Evolutionary conservation across 2,888 invertebrate species (phyloP).

Genomic region (Nemoura dubitans): DNA sequence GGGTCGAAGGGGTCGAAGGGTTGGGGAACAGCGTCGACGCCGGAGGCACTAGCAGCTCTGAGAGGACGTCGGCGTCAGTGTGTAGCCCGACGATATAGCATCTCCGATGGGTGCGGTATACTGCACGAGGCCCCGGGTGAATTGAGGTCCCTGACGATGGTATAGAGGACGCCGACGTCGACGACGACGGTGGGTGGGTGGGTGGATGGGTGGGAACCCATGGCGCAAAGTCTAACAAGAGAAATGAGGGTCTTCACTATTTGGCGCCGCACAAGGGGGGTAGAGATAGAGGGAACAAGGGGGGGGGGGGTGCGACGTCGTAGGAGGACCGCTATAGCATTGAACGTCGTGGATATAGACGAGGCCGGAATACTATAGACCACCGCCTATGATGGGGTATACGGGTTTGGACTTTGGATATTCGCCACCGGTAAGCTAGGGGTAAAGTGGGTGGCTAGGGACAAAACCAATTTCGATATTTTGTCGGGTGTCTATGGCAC

Average conservation of each 20-base stretch:
- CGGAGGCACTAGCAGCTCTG: neutral
- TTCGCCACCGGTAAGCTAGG: neutral
- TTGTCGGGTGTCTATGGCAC: neutral
- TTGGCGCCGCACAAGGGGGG: no score
- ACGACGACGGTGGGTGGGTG: constrained; percentile 42
- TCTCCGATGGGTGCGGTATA: neutral
- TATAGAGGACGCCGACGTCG: neutral
- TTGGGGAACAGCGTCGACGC: neutral
- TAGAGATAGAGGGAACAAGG: constrained; percentile 41
- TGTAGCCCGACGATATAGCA: neutral
- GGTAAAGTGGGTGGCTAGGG: constrained; percentile 29
- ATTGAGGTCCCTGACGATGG: neutral
- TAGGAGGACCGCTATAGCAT: no score
- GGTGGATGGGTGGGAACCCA: neutral
- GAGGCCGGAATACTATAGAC: neutral
- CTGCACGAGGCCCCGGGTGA: neutral
- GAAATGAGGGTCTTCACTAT: constrained; percentile 32
- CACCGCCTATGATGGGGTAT: no score
- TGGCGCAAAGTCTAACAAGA: neutral
- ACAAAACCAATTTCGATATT: neutral
- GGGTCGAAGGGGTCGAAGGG: constrained; percentile 44
- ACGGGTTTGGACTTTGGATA: neutral
- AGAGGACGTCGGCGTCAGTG: neutral
- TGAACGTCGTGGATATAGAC: constrained; percentile 20
- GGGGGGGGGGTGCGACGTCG: constrained; percentile 35